These are phyloP conservation scores for Pseudopodoces humilis DNA, from an alignment of 2,113 vertebrate species.

Conservation along the genomic window DNA sequence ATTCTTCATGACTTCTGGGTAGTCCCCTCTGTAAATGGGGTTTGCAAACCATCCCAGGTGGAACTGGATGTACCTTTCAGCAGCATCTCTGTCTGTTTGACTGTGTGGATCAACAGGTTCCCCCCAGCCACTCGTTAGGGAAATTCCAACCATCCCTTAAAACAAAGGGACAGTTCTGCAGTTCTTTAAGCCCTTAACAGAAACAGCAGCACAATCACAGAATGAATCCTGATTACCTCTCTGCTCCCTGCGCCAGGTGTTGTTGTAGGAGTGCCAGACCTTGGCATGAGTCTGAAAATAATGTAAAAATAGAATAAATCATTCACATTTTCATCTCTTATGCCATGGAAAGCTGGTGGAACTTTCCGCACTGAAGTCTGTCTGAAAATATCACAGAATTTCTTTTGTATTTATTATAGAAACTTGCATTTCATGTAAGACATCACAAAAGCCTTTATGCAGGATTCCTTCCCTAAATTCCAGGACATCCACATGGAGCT, in stretches of 20 bases:
- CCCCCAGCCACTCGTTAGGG: conserved; percentile 88
- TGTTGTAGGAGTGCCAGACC: conserved; percentile 90
- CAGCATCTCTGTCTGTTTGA: conserved; percentile 85
- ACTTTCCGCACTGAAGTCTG: background rate
- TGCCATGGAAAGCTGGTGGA: background rate
- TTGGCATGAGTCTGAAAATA: conserved; percentile 83
- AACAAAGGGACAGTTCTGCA: background rate
- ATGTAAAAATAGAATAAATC: background rate
- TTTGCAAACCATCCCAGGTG: conserved; percentile 94
- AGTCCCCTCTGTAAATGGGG: conserved; percentile 92
- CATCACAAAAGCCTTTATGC: background rate
- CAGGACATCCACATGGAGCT: background rate
- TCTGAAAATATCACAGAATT: background rate
- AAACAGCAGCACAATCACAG: background rate
- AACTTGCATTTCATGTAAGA: background rate
- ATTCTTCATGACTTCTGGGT: conserved; percentile 94
- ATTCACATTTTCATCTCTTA: background rate
- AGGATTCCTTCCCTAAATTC: background rate
- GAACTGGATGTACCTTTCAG: conserved; percentile 92
- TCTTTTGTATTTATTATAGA: background rate
- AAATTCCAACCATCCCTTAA: conserved; percentile 89
- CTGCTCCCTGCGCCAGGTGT: conserved; percentile 84
- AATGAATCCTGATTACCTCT: conserved; percentile 74
- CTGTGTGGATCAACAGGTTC: conserved; percentile 88
- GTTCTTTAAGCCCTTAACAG: background rate